These are phyloP conservation scores for Agonopterix subpropinquella DNA, from an alignment of 2,888 invertebrate genomes.

Conservation along the genomic window DNA sequence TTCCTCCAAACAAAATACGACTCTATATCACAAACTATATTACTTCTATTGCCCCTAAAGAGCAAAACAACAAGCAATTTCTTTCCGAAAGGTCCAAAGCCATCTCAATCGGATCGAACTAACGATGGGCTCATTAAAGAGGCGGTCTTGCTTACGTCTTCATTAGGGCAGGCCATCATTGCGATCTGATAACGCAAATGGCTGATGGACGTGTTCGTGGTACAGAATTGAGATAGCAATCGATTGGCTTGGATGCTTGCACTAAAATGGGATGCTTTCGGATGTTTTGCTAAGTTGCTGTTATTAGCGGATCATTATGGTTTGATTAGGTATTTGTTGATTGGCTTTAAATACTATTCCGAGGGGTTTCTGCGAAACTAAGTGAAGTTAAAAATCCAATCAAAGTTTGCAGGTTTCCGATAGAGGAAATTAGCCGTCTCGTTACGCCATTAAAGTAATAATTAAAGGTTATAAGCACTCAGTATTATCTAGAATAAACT, in stretches of 20 bases:
- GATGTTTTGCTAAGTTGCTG: too few relatives aligned
- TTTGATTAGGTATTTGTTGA: too few relatives aligned
- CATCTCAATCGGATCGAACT: constrained; percentile 27
- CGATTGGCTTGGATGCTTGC: constrained; percentile 2
- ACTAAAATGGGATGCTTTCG: background rate
- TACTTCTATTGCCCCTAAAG: background rate
- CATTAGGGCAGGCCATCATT: constrained; percentile 31
- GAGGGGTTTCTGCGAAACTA: too few relatives aligned
- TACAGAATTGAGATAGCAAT: constrained; percentile 14
- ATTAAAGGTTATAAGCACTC: too few relatives aligned
- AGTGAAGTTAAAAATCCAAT: too few relatives aligned
- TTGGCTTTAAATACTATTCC: too few relatives aligned
- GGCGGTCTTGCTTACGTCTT: constrained; percentile 29
- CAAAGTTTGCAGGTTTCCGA: too few relatives aligned
- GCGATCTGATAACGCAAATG: constrained; percentile 26
- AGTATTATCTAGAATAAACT: too few relatives aligned
- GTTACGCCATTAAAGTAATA: too few relatives aligned
- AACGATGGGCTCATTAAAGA: constrained; percentile 33
- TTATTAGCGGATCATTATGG: too few relatives aligned
- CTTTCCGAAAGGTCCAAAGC: constrained; percentile 19
- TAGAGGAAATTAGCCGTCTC: too few relatives aligned
- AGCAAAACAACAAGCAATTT: background rate
- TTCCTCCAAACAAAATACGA: background rate
- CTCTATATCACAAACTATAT: background rate
- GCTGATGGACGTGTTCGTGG: constrained; percentile 18